A percentile compares a stretch with the other conserved stretches of the same genome.
These are phyloP conservation scores for Epinephelus cyanopodus DNA, from an alignment of 2,113 vertebrate species.

Conservation along the genomic window DNA sequence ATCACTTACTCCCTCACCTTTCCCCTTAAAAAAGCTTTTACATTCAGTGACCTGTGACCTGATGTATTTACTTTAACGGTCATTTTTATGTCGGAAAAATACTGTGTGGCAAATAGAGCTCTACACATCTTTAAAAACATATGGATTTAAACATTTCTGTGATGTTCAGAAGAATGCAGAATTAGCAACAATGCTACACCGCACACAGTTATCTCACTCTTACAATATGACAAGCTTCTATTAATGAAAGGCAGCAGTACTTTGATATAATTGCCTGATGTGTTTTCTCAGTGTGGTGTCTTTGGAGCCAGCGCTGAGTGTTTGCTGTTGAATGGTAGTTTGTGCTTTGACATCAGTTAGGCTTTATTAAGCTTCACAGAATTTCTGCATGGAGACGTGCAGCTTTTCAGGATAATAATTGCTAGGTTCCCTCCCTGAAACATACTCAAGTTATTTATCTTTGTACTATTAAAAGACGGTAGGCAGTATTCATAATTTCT, in stretches of 20 bases:
- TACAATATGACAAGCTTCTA: neutral
- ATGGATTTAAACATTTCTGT: neutral
- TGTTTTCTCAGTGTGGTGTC: slow-evolving; percentile 6
- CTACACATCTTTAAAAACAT: neutral
- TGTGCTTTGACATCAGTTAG: slow-evolving; percentile 18
- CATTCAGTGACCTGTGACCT: slow-evolving; percentile 3
- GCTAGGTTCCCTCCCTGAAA: neutral
- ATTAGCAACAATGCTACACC: neutral
- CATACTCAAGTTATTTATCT: neutral
- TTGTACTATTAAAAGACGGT: neutral
- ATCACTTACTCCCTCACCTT: slow-evolving; percentile 23
- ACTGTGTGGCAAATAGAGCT: neutral
- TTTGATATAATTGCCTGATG: slow-evolving; percentile 6
- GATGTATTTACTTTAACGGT: neutral
- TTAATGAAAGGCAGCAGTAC: neutral
- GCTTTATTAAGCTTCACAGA: neutral
- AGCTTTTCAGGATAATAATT: neutral
- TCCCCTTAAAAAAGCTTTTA: slow-evolving; percentile 11
- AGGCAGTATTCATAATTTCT: neutral
- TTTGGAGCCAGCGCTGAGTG: neutral
- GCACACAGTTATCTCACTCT: slow-evolving; percentile 5
- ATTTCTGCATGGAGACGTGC: neutral
- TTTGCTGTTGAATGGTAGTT: neutral
- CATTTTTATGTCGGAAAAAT: neutral
- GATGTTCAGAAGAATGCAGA: neutral